Percentiles rank a stretch among this genome's conserved stretches.
phyloP scores from a whole-genome alignment of 1,140 invertebrate species.

The Bombus huntii region DNA sequence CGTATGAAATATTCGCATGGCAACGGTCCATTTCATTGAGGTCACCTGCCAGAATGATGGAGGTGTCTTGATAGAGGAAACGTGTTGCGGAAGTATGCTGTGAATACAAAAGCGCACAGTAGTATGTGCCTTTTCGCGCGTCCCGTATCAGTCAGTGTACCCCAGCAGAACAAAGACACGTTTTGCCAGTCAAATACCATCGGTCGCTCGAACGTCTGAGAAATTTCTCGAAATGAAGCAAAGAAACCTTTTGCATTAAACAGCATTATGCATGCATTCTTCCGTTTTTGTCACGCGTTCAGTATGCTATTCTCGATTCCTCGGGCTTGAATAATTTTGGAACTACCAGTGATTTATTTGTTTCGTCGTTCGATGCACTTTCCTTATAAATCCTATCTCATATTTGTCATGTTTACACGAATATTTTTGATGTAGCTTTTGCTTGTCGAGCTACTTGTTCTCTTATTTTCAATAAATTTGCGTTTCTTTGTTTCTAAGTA shows the following conservation, averaged over 20 bases:
- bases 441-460: background rate
- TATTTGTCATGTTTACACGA: background rate
- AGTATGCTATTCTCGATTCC: background rate
- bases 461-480: background rate
- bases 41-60: constrained; percentile 7
- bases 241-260: constrained; percentile 5
- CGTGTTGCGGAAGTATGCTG: constrained; percentile 62
- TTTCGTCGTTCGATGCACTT: background rate
- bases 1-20: constrained; percentile 42
- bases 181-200: constrained; percentile 37
- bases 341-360: background rate
- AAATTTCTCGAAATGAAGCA: background rate
- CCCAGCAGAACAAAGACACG: constrained; percentile 1
- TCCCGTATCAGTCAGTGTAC: background rate
- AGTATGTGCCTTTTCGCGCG: background rate
- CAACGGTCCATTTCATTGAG: constrained; percentile 28
- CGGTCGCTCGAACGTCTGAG: constrained; percentile 12
- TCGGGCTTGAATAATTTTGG: background rate
- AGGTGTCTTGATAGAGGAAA: constrained; percentile 69
- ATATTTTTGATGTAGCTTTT: background rate
- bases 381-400: background rate
- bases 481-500: background rate
- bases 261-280: background rate
- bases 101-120: constrained; percentile 64
- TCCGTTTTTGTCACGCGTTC: background rate